phyloP scores from a whole-genome alignment of 2,888 invertebrate genomes.

The Carpatolechia fugitivella region DNA sequence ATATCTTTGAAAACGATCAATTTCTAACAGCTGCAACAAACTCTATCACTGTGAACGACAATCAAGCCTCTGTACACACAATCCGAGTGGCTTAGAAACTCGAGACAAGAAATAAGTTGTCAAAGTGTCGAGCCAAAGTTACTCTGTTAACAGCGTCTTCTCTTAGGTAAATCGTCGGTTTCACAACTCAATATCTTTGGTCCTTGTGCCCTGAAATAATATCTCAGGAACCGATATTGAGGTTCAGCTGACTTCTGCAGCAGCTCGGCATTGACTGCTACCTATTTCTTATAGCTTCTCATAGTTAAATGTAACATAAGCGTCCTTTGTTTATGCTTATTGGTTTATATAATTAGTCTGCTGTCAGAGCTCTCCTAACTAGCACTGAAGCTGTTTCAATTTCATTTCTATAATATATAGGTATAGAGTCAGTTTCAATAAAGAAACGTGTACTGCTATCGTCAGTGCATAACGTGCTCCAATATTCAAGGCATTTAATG shows the following conservation, averaged over 20 bases:
- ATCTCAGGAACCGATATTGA: conserved; percentile 67
- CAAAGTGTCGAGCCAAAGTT: conserved; percentile 75
- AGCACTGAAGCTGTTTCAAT: conserved; percentile 19
- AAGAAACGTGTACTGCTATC: too few species aligned
- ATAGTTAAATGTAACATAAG: conserved; percentile 62
- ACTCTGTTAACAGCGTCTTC: conserved; percentile 66
- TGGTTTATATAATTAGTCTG: conserved; percentile 37
- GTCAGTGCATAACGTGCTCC: too few species aligned
- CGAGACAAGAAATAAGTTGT: conserved; percentile 77
- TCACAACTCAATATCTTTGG: conserved; percentile 72
- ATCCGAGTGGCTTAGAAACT: conserved; percentile 66
- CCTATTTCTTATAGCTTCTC: conserved; percentile 51
- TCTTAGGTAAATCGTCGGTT: conserved; percentile 75
- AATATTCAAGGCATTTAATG: too few species aligned
- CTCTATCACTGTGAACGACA: conserved; percentile 47
- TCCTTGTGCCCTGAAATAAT: conserved; percentile 67
- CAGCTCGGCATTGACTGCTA: conserved; percentile 36
- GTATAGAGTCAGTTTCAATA: too few species aligned
- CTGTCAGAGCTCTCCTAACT: conserved; percentile 35
- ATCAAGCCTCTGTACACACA: conserved; percentile 62
- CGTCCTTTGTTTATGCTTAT: conserved; percentile 63
- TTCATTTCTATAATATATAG: not conserved
- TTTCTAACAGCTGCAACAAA: conserved; percentile 30
- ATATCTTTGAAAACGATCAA: conserved; percentile 10
- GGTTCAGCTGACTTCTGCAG: conserved; percentile 61